A percentile compares a stretch with the other conserved stretches of the same genome.
Evolutionary conservation across 2,888 invertebrate genomes (phyloP).

Genomic region (Phengaris alcon): DNA sequence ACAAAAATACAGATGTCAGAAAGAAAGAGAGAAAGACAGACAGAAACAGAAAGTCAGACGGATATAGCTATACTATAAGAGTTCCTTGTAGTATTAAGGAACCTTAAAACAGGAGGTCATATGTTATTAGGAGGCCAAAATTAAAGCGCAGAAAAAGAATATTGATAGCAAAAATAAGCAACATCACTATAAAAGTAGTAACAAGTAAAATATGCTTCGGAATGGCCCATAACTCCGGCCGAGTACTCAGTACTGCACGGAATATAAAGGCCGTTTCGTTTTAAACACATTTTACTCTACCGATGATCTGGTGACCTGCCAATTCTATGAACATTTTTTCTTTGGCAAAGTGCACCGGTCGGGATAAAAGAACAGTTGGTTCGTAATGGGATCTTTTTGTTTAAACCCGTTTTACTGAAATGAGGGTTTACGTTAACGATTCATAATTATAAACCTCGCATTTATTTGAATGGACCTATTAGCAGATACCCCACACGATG

Average conservation of each 20-base stretch:
- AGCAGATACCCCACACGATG: no score
- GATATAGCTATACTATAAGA: no score
- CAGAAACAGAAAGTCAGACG: no score
- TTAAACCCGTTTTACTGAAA: background rate
- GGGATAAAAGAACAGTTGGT: conserved; percentile 20
- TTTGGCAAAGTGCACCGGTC: conserved; percentile 14
- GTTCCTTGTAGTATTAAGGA: no score
- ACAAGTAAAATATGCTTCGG: conserved; percentile 7
- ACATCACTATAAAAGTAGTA: no score
- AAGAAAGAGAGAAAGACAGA: no score
- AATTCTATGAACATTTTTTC: conserved; percentile 24
- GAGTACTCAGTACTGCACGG: background rate
- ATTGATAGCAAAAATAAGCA: background rate
- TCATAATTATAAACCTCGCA: background rate
- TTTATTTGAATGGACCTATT: background rate
- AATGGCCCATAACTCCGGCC: conserved; percentile 1
- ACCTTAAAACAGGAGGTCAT: no score
- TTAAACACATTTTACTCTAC: conserved; percentile 26
- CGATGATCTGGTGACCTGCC: conserved; percentile 25
- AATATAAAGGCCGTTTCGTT: conserved; percentile 14
- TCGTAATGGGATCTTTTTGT: conserved; percentile 24
- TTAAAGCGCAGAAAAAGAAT: background rate
- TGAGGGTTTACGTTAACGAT: background rate
- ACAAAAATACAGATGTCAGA: no score
- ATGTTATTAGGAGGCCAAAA: no score